A percentile compares a stretch with the other conserved stretches of the same genome.
Evolutionary conservation across 2,113 vertebrate species (phyloP).

Genomic region (Siniperca chuatsi): DNA sequence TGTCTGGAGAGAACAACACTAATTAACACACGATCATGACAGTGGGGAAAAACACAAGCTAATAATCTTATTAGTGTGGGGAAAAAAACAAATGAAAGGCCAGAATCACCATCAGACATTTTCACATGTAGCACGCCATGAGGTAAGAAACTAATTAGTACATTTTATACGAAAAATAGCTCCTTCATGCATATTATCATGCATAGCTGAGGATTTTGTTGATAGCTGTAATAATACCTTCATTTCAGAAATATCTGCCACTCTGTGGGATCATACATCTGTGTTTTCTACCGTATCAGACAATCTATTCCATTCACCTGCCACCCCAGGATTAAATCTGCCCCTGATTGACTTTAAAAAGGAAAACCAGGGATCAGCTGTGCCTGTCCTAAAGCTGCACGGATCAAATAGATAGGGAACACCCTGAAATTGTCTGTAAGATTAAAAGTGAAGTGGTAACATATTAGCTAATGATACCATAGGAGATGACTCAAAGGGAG

Average conservation of each 20-base stretch:
- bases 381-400: background rate
- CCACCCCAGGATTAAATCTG: background rate
- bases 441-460: background rate
- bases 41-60: background rate
- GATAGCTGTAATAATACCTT: background rate
- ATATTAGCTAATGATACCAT: constrained; percentile 9
- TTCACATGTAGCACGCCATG: background rate
- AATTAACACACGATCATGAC: background rate
- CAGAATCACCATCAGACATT: background rate
- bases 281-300: background rate
- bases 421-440: background rate
- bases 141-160: background rate
- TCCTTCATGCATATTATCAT: background rate
- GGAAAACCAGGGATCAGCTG: constrained; percentile 19
- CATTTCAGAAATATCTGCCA: background rate
- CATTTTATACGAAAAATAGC: background rate
- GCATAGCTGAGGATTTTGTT: background rate
- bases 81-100: background rate
- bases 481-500: constrained; percentile 45
- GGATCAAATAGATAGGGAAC: constrained; percentile 16
- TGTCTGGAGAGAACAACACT: constrained; percentile 19
- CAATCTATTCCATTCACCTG: background rate
- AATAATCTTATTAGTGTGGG: background rate
- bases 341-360: constrained; percentile 5
- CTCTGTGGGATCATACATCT: background rate